Percentiles rank a stretch among this genome's conserved stretches.
Conservation (phyloP, 1,140 invertebrate species). For the Bacillus rossius region DNA sequence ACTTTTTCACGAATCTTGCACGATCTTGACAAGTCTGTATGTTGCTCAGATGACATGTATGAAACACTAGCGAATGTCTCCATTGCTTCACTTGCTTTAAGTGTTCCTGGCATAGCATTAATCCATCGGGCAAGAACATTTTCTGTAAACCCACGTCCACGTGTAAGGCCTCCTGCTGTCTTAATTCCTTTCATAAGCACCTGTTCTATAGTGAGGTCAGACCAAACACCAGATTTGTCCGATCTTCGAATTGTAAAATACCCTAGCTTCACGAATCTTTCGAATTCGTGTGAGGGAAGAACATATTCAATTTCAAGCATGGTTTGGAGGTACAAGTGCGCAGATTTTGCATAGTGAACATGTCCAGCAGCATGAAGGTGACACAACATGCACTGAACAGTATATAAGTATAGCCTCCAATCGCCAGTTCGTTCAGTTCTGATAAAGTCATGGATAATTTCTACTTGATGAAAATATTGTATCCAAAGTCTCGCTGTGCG, state of each 20-base stretch:
- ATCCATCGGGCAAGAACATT: slow-evolving; percentile 22
- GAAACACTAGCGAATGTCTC: slow-evolving; percentile 19
- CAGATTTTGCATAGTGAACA: slow-evolving; percentile 18
- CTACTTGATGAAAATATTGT: too few relatives aligned
- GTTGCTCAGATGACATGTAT: slow-evolving; percentile 16
- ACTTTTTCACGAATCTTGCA: background rate
- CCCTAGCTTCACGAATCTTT: slow-evolving; percentile 15
- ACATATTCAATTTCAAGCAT: slow-evolving; percentile 7
- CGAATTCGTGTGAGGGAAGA: slow-evolving; percentile 13
- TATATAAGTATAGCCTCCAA: too few relatives aligned
- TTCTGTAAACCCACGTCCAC: slow-evolving; percentile 27
- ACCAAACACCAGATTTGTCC: slow-evolving; percentile 31
- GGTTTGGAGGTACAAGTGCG: slow-evolving; percentile 12
- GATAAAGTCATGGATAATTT: too few relatives aligned
- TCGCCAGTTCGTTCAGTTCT: too few relatives aligned
- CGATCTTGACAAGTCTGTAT: slow-evolving; percentile 20
- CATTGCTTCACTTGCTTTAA: slow-evolving; percentile 10
- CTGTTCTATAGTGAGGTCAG: slow-evolving; percentile 34
- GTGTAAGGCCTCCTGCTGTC: slow-evolving; percentile 27
- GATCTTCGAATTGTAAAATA: slow-evolving; percentile 20
- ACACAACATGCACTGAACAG: too few relatives aligned
- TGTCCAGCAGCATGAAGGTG: slow-evolving; percentile 14
- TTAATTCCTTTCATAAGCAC: slow-evolving; percentile 28
- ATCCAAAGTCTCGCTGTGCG: too few relatives aligned
- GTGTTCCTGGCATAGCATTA: background rate